phyloP scores from a whole-genome alignment of 2,113 vertebrate species.

The Ciconia maguari region DNA sequence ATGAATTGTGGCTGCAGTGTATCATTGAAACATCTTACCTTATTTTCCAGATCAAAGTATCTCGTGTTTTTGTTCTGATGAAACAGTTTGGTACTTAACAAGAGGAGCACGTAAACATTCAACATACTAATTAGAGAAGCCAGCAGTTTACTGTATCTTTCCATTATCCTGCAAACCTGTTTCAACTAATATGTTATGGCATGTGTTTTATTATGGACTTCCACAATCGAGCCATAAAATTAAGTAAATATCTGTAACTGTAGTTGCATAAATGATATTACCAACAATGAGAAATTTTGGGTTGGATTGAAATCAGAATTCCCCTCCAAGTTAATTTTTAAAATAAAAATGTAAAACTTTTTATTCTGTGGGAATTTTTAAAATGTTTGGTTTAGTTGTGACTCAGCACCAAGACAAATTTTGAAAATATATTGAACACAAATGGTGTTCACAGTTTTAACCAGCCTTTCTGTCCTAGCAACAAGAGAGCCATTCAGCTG shows the following conservation, averaged over 20 bases:
- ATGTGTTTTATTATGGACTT: conserved; percentile 28
- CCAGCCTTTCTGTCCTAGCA: not conserved
- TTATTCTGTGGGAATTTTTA: not conserved
- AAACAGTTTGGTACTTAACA: conserved; percentile 38
- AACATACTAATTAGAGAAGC: conserved; percentile 24
- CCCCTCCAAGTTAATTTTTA: not conserved
- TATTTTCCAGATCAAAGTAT: conserved; percentile 62
- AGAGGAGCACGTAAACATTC: not conserved
- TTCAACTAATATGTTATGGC: not conserved
- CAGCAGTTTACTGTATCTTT: conserved; percentile 13
- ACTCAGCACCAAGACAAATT: not conserved
- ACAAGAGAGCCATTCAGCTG: not conserved
- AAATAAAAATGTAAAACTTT: not conserved
- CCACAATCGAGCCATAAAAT: not conserved
- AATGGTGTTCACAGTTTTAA: not conserved
- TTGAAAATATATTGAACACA: not conserved
- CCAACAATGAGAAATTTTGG: not conserved
- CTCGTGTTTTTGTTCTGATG: conserved; percentile 28
- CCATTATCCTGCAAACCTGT: conserved; percentile 15
- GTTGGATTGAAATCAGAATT: not conserved
- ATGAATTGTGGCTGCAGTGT: conserved; percentile 7
- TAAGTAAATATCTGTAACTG: not conserved
- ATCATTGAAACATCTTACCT: conserved; percentile 36
- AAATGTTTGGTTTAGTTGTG: not conserved
- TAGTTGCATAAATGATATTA: not conserved